Base-by-base conservation (phyloP, 2,888 invertebrate genomes). In the Eustalomyia histrio region DNA sequence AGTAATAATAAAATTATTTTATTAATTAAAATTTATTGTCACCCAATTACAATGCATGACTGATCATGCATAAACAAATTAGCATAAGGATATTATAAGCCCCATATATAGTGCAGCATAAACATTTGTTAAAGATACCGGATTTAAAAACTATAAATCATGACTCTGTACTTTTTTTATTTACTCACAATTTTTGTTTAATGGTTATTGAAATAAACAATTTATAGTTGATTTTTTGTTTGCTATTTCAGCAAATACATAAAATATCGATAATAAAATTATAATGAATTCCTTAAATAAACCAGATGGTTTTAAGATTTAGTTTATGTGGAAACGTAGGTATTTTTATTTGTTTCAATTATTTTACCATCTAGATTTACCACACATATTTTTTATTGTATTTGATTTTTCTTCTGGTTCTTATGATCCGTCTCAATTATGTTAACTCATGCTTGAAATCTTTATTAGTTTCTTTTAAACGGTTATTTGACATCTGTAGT, bases 391-490 rank as follows among this genome's bases (percentile, higher is more conserved):
- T 7, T 21, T 39, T 39, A 39, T 17, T 29, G n/a, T 64, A 16
- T 24, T 17, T 17, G 21, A 21, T 63, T 35, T 35, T 35, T 1
- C n/a, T 47, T 47, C 14, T 39, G 1, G 10, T 50, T 4, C 52
- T 67, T 10, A 1, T 29, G 55, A 57, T 65, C 64, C 60, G 63
- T 47, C 55, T 67, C 71, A 81, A 74, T 78, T 78, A 81, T 52
- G 61, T 18, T 60, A 74, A 80, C 60, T 80, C 73, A 76, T 50
- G 78, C 74, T 69, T 81, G 65, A 71, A 78, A 57, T 64, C 21
- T 65, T 43, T 52, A 21, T 14, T 64, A 47, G 39, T 12, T 16
- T 55, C 17, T 64, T 64, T n/a, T 58, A 50, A 71, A 61, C 39
- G 60, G 69, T 67, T 64, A 61, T 65, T 71, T 65, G 69, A 71